phyloP scores from a whole-genome alignment of 2,797 vertebrate species.

The Pristis pectinata region DNA sequence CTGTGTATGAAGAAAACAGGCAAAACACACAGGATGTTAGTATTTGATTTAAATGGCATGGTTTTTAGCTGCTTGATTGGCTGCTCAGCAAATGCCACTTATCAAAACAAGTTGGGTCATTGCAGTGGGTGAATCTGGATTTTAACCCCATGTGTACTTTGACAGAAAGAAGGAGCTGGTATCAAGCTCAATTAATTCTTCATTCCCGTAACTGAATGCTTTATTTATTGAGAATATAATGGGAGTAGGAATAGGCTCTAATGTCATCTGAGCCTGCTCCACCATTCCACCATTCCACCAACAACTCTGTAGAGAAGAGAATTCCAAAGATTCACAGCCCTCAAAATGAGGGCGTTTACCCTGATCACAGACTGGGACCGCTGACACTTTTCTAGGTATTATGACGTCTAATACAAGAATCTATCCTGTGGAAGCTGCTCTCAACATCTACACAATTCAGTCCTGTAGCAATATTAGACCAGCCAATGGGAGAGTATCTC shows the following conservation, averaged over 20 bases:
- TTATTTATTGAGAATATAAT: not conserved
- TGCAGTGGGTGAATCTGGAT: not conserved
- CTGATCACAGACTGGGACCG: not conserved
- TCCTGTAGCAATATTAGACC: not conserved
- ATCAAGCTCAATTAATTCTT: not conserved
- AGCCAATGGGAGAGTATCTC: not conserved
- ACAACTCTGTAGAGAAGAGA: no score
- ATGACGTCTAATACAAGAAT: not conserved
- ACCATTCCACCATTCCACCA: not conserved
- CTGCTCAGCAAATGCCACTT: not conserved
- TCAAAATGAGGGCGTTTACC: not conserved
- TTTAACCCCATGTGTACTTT: not conserved
- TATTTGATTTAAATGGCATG: not conserved
- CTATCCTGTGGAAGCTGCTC: not conserved
- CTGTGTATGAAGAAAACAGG: not conserved
- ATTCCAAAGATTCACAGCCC: not conserved
- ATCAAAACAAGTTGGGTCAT: not conserved
- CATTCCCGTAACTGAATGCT: not conserved
- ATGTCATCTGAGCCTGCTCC: not conserved
- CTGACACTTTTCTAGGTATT: not conserved
- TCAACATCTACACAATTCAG: not conserved
- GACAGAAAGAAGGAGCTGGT: not conserved
- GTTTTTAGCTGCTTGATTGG: not conserved
- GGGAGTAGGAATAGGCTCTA: not conserved
- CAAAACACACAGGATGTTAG: not conserved